phyloP scores from a whole-genome alignment of 2,888 invertebrate species.

The Troides helena region DNA sequence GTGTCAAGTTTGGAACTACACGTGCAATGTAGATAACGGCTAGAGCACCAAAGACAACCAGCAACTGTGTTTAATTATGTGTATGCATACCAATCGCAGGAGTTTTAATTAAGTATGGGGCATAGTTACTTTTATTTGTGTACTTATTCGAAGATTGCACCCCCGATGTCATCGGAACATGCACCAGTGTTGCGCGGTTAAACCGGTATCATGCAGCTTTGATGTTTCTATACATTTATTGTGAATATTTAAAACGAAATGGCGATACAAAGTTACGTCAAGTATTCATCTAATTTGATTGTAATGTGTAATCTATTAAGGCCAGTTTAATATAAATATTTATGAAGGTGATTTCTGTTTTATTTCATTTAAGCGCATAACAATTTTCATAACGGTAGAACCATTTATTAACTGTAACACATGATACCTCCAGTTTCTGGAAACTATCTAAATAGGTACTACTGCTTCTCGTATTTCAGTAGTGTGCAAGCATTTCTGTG shows the following conservation, averaged over 20 bases:
- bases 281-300: constrained; percentile 46
- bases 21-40: constrained; percentile 59
- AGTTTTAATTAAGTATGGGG: constrained; percentile 36
- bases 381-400: background rate
- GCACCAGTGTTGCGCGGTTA: constrained; percentile 45
- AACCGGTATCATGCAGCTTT: constrained; percentile 43
- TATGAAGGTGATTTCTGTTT: constrained; percentile 43
- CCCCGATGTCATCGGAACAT: constrained; percentile 18
- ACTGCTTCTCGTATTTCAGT: too few relatives aligned
- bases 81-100: constrained; percentile 44
- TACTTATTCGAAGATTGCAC: constrained; percentile 29
- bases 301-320: constrained; percentile 66
- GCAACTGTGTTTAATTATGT: constrained; percentile 46
- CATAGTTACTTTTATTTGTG: constrained; percentile 42
- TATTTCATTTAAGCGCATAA: constrained; percentile 34
- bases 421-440: too few relatives aligned
- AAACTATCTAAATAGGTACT: too few relatives aligned
- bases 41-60: constrained; percentile 77
- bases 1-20: constrained; percentile 42
- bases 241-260: constrained; percentile 30
- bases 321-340: constrained; percentile 70
- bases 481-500: too few relatives aligned
- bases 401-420: too few relatives aligned
- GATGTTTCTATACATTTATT: constrained; percentile 18
- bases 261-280: constrained; percentile 44